Base-by-base conservation (phyloP, 2,888 invertebrate species). In the Vanessa cardui region DNA sequence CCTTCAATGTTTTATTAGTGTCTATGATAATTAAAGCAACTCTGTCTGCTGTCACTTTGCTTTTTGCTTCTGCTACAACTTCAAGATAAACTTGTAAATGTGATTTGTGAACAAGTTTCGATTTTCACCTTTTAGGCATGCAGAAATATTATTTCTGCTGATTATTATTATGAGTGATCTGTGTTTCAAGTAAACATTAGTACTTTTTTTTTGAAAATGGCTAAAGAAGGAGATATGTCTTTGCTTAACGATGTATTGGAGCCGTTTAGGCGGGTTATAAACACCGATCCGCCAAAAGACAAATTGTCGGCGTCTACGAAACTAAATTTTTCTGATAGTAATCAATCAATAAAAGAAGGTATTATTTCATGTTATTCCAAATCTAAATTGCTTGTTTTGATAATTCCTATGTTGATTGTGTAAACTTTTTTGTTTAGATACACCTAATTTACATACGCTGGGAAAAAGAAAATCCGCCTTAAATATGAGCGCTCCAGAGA, bases 301-400 rank as follows among this genome's bases (percentile, higher is more conserved):
- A 92, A 89, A 77, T 76, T 90, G 73, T 88, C 89, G 83, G 84
- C 87, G 71, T 84, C 88, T 77, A 72, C 88, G 8, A 90, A 90
- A 77, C 77, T 93, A 68, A 92, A 88, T 85, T 92, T 93, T 81
- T 88, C 90, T 72, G 90, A 91, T 82, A 89, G 86, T 83, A 89
- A 88, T 68, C 86, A 87, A 71, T 89, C 90, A 58, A 62, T 89
- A 72, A 90, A 88, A 83, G 90, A 91, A 83, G 90, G 91, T 91
- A 84, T 68, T 21, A n/a, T 49, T 46, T 39, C 58, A 56, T 33
- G 64, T 63, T 16, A 59, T 59, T 26, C 4, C 31, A 45, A 7
- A 18, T 45, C 12, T 16, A 9, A 20, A 20, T 9, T 20, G 26
- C n/a, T 54, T 6, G 7, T n/a, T 54, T 16, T 2, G 7, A 54